Conservation (phyloP, 2,888 invertebrate species). For the Nipponacmea schrenckii region DNA sequence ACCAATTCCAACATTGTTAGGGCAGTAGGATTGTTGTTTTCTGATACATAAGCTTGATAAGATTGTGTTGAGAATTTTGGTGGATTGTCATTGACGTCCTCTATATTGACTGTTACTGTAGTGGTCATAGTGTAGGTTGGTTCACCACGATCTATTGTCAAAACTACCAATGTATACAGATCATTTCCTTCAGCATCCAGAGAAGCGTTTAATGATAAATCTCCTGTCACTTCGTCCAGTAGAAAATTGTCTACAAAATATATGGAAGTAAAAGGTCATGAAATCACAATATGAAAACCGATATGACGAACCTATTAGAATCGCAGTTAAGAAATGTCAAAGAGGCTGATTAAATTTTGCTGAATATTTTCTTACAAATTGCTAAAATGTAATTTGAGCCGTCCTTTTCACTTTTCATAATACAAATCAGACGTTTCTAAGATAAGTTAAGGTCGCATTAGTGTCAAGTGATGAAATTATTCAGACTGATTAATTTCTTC, state of each 20-base stretch:
- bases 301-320: too few relatives aligned
- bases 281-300: not conserved
- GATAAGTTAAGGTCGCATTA: too few relatives aligned
- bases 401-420: too few relatives aligned
- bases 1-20: not conserved
- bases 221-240: not conserved
- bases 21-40: not conserved
- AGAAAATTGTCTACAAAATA: not conserved
- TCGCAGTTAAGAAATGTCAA: too few relatives aligned
- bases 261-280: not conserved
- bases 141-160: slow-evolving; percentile 14
- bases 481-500: too few relatives aligned
- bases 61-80: slow-evolving; percentile 14
- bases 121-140: slow-evolving; percentile 24
- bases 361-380: too few relatives aligned
- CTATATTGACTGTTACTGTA: slow-evolving; percentile 70
- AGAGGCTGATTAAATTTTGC: too few relatives aligned
- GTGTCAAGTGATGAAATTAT: too few relatives aligned
- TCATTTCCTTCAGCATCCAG: slow-evolving; percentile 12
- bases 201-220: not conserved
- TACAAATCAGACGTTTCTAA: too few relatives aligned
- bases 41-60: not conserved
- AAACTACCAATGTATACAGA: slow-evolving; percentile 2
- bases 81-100: slow-evolving; percentile 15
- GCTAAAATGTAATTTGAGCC: too few relatives aligned